Percentiles rank a stretch among this genome's conserved stretches.
Evolutionary conservation across 2,888 invertebrate genomes (phyloP).

Genomic region (Trissolcus brochymenae): DNA sequence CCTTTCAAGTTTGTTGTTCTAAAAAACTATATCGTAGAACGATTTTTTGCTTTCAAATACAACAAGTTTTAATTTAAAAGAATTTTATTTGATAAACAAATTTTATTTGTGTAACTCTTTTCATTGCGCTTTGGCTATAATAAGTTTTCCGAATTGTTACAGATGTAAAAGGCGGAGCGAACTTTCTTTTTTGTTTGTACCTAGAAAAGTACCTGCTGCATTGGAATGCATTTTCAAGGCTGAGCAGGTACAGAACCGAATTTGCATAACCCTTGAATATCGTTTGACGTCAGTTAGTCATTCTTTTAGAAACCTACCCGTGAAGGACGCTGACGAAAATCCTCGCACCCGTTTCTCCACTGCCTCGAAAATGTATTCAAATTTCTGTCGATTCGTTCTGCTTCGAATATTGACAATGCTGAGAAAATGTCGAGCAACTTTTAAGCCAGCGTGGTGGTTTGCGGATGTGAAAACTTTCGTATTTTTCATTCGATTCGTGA

Average conservation of each 20-base stretch:
- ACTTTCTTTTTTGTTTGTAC: background rate
- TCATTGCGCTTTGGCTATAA: background rate
- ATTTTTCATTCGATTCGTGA: slow-evolving; percentile 47
- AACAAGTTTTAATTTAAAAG: no score
- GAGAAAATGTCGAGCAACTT: slow-evolving; percentile 63
- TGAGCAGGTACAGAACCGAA: slow-evolving; percentile 67
- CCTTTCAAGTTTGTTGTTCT: no score
- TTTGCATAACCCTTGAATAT: slow-evolving; percentile 71
- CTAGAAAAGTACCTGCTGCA: slow-evolving; percentile 25
- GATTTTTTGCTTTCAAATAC: no score
- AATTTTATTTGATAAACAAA: no score
- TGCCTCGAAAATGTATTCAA: slow-evolving; percentile 23
- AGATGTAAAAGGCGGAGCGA: no score
- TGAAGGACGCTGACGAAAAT: slow-evolving; percentile 31
- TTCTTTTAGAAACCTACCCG: slow-evolving; percentile 25
- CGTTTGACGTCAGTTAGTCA: slow-evolving; percentile 42
- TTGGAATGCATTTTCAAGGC: slow-evolving; percentile 21
- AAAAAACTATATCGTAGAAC: no score
- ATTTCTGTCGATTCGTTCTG: slow-evolving; percentile 66
- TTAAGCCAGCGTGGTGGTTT: slow-evolving; percentile 63
- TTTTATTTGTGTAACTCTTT: no score
- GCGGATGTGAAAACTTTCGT: slow-evolving; percentile 66
- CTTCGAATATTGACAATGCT: slow-evolving; percentile 68
- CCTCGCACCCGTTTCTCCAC: slow-evolving; percentile 51
- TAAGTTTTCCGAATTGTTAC: background rate